Evolutionary conservation across 2,113 vertebrate species (phyloP).

Genomic region (Cygnus atratus): DNA sequence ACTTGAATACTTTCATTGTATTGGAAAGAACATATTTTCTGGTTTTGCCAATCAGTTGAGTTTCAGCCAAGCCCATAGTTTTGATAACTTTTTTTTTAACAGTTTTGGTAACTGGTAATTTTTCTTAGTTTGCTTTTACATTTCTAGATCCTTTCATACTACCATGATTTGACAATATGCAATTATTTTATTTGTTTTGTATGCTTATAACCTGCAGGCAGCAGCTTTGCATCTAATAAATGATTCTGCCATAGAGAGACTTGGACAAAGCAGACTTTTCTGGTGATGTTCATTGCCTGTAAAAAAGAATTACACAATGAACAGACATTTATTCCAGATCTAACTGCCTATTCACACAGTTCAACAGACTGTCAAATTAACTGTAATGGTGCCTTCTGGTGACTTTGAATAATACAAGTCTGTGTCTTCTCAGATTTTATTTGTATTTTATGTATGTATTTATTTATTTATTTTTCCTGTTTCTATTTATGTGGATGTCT

Average conservation of each 20-base stretch:
- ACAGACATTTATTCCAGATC: conserved; percentile 2
- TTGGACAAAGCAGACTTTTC: background rate
- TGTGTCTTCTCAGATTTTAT: background rate
- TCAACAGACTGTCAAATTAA: conserved; percentile 24
- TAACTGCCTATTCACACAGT: conserved; percentile 2
- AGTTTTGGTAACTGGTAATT: background rate
- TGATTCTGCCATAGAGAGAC: background rate
- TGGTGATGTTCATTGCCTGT: background rate
- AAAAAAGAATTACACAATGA: background rate
- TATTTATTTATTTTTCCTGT: background rate
- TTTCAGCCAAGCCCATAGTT: background rate
- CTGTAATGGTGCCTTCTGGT: conserved; percentile 25
- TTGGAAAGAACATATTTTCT: background rate
- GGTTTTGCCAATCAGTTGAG: background rate
- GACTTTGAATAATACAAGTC: background rate
- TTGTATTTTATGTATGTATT: background rate
- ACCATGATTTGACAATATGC: background rate
- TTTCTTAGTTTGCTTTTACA: background rate
- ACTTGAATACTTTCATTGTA: background rate
- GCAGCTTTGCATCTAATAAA: conserved; percentile 7
- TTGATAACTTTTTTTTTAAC: background rate
- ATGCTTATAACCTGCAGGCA: background rate
- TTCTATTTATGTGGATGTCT: background rate
- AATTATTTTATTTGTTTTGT: conserved; percentile 20
- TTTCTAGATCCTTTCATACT: background rate